These are phyloP conservation scores for Drosophila eohydei DNA, from an alignment of 2,888 invertebrate species.

Conservation along the genomic window DNA sequence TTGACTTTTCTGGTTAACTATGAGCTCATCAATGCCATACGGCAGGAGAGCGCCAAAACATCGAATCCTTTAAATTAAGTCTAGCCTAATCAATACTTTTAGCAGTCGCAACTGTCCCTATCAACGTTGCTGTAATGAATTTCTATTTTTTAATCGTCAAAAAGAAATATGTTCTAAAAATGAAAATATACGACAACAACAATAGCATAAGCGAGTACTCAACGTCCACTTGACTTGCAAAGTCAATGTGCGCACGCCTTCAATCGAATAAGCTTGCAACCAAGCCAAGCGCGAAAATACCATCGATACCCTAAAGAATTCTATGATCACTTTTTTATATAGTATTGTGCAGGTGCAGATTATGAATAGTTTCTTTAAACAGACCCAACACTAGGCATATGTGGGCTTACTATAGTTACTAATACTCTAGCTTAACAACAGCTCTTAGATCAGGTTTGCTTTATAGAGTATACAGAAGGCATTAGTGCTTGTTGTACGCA, in stretches of 20 bases:
- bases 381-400: too few species aligned
- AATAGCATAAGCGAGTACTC: conserved; percentile 41
- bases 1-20: conserved; percentile 97
- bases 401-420: not conserved
- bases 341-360: not conserved
- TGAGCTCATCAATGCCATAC: conserved; percentile 94
- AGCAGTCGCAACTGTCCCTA: conserved; percentile 23
- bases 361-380: not conserved
- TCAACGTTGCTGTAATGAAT: conserved; percentile 39
- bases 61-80: conserved; percentile 86
- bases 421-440: too few species aligned
- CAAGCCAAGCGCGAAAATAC: conserved; percentile 16
- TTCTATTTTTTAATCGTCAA: conserved; percentile 46
- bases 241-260: conserved; percentile 59
- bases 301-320: conserved; percentile 4
- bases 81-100: conserved; percentile 16
- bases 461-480: not conserved
- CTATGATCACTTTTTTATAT: not conserved
- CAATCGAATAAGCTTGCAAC: conserved; percentile 37
- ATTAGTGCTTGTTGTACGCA: not conserved
- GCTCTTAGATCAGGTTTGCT: not conserved
- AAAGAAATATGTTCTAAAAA: conserved; percentile 56
- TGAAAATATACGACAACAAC: conserved; percentile 43
- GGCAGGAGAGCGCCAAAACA: conserved; percentile 94
- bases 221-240: conserved; percentile 39